These are phyloP conservation scores for Eilema depressum DNA, from an alignment of 2,888 invertebrate species.

Conservation along the genomic window DNA sequence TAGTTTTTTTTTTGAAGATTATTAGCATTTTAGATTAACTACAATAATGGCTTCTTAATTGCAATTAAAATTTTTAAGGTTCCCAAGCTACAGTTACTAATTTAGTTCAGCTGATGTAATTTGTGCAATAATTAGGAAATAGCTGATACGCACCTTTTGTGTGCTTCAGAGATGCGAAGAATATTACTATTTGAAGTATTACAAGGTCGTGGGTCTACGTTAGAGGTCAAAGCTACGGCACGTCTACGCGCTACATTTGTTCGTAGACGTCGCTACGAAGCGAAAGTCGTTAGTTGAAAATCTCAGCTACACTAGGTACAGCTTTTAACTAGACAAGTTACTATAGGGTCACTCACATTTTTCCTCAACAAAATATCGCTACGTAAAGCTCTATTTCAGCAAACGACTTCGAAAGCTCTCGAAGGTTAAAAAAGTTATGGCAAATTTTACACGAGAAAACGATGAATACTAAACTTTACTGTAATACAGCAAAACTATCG, in stretches of 20 bases:
- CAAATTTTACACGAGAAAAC: not conserved
- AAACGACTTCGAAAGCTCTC: not conserved
- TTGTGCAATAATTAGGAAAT: not conserved
- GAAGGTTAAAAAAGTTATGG: not conserved
- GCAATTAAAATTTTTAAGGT: not conserved
- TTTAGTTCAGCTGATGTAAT: not conserved
- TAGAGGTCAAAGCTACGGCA: conserved; percentile 72
- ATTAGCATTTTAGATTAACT: not conserved
- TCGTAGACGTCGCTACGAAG: conserved; percentile 68
- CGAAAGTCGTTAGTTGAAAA: conserved; percentile 68
- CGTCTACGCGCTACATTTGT: conserved; percentile 72
- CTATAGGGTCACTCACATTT: conserved; percentile 15
- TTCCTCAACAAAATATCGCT: not conserved
- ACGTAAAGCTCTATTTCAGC: not conserved
- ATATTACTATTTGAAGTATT: conserved; percentile 24
- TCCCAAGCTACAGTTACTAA: not conserved
- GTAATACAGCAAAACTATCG: not conserved
- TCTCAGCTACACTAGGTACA: conserved; percentile 63
- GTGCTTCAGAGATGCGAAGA: not conserved
- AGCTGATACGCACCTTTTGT: not conserved
- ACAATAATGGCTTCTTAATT: not conserved
- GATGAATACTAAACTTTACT: not conserved
- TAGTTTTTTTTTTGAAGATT: not conserved
- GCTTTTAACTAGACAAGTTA: conserved; percentile 40
- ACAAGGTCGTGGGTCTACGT: conserved; percentile 59